Conservation (phyloP, 1,140 invertebrate genomes). For the Mylabris phalerata region DNA sequence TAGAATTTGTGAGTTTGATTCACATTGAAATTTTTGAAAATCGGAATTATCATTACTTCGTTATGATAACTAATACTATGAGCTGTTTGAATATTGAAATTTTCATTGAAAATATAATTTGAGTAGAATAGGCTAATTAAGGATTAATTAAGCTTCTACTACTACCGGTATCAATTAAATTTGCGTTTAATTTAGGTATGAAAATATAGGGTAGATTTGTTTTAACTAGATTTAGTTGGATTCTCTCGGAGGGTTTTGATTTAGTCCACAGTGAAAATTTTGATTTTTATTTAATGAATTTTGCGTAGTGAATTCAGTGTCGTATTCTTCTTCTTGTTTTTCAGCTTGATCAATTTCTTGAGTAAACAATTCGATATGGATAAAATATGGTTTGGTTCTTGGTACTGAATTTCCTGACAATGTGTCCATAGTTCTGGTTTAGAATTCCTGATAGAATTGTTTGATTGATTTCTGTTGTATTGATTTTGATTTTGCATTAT, state of each 20-base stretch:
- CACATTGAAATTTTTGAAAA: slow-evolving; percentile 8
- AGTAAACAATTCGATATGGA: too few species aligned
- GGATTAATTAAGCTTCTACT: slow-evolving; percentile 16
- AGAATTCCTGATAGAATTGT: too few species aligned
- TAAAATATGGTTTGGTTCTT: too few species aligned
- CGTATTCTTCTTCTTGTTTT: too few species aligned
- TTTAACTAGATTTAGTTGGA: slow-evolving; percentile 2
- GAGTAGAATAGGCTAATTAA: slow-evolving; percentile 3
- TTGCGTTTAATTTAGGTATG: slow-evolving; percentile 14
- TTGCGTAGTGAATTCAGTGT: too few species aligned
- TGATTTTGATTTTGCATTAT: too few species aligned
- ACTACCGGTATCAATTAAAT: slow-evolving; percentile 21
- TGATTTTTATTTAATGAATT: too few species aligned
- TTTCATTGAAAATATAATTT: slow-evolving; percentile 8
- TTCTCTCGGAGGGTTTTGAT: background rate
- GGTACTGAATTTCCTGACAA: too few species aligned
- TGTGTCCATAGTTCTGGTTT: too few species aligned
- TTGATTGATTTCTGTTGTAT: too few species aligned
- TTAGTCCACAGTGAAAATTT: background rate
- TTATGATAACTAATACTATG: slow-evolving; percentile 14
- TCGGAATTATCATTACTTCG: slow-evolving; percentile 5
- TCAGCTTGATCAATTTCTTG: too few species aligned
- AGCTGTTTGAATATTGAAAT: slow-evolving; percentile 14
- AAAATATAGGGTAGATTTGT: slow-evolving; percentile 9
- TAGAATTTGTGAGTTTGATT: slow-evolving; percentile 7